These are phyloP conservation scores for Anoplophora glabripennis DNA, from an alignment of 1,140 invertebrate genomes.

Conservation along the genomic window DNA sequence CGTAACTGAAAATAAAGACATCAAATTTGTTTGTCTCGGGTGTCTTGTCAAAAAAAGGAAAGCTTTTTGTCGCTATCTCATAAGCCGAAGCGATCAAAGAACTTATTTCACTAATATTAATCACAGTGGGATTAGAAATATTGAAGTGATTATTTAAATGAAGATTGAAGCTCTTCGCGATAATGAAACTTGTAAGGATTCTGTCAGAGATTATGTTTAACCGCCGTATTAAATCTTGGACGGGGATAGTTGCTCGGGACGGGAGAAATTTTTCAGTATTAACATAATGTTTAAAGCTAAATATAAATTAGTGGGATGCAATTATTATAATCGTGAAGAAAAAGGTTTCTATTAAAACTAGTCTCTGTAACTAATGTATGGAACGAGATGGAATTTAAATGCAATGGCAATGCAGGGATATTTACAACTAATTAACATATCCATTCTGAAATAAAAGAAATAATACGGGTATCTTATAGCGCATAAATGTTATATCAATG, in stretches of 20 bases:
- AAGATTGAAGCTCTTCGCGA: conserved; percentile 28
- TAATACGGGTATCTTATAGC: conserved; percentile 18
- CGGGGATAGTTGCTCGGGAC: neutral
- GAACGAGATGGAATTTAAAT: conserved; percentile 7
- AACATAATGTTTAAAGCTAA: conserved; percentile 16
- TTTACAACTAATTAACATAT: conserved; percentile 18
- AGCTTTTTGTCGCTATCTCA: conserved; percentile 10
- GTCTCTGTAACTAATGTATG: conserved; percentile 1
- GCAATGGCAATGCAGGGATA: conserved; percentile 13
- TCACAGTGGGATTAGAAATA: conserved; percentile 24
- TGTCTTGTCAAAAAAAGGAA: conserved; percentile 16
- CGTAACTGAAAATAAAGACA: conserved; percentile 13
- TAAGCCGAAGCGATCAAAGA: conserved; percentile 13
- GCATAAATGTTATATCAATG: conserved; percentile 20
- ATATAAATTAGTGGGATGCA: conserved; percentile 12
- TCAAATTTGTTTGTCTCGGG: conserved; percentile 21
- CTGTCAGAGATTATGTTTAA: conserved; percentile 25
- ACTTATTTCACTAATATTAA: conserved; percentile 20
- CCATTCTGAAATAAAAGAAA: conserved; percentile 16
- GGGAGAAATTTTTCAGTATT: conserved; percentile 11
- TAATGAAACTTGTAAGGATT: conserved; percentile 27
- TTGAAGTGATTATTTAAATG: conserved; percentile 36
- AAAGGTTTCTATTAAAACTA: neutral
- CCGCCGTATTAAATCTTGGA: conserved; percentile 19
- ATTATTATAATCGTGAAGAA: conserved; percentile 14